A percentile compares a stretch with the other conserved stretches of the same genome.
Conservation (phyloP, 2,888 invertebrate genomes). For the Eurytoma californica region DNA sequence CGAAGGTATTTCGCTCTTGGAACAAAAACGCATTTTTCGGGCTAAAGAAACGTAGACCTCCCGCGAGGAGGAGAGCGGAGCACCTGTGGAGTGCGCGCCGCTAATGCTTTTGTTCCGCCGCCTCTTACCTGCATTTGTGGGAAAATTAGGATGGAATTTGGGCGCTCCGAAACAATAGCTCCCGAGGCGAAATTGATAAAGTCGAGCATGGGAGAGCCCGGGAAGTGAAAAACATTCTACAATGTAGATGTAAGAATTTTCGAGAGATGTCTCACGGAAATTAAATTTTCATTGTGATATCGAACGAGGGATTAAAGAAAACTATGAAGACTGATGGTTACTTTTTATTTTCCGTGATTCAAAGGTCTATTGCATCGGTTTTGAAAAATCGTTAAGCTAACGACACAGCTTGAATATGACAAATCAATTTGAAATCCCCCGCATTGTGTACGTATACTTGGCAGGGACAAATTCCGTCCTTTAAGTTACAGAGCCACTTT, state of each 20-base stretch:
- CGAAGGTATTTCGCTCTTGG: not conserved
- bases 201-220: too few relatives aligned
- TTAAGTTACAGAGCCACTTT: not conserved
- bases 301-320: too few relatives aligned
- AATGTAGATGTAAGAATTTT: not conserved
- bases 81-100: conserved; percentile 69
- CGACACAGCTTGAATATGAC: too few relatives aligned
- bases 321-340: too few relatives aligned
- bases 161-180: not conserved
- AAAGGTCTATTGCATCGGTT: too few relatives aligned
- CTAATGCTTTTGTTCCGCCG: conserved; percentile 64
- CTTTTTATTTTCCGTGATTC: too few relatives aligned
- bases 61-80: conserved; percentile 56
- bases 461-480: too few relatives aligned
- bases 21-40: conserved; percentile 31
- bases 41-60: conserved; percentile 8
- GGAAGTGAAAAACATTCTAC: not conserved
- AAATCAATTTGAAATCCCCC: too few relatives aligned
- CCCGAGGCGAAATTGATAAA: too few relatives aligned
- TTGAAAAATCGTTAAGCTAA: too few relatives aligned
- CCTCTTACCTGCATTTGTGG: conserved; percentile 53
- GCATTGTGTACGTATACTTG: too few relatives aligned
- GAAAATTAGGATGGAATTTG: conserved; percentile 6
- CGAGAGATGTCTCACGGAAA: not conserved
- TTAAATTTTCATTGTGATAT: too few relatives aligned